A percentile compares a stretch with the other conserved stretches of the same genome.
Conservation (phyloP, 1,140 invertebrate genomes). For the Dendrolimus punctatus region DNA sequence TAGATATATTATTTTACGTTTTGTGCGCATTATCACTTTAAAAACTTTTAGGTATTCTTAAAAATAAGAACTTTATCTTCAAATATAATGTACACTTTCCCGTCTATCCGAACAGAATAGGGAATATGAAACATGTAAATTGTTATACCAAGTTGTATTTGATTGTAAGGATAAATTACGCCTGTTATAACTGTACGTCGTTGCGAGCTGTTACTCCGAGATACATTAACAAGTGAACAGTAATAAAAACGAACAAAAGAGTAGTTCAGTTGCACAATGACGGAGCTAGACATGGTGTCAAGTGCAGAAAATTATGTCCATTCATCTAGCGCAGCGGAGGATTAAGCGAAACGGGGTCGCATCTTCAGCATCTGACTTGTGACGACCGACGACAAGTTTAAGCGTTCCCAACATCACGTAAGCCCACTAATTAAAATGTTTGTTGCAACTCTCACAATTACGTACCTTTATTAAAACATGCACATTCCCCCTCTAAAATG, state of each 20-base stretch:
- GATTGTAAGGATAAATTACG: neutral
- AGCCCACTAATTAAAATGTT: constrained; percentile 31
- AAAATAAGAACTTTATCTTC: no score
- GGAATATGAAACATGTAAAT: no score
- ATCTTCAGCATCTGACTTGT: constrained; percentile 39
- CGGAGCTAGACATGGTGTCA: constrained; percentile 54
- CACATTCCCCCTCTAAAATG: no score
- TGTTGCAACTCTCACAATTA: constrained; percentile 8
- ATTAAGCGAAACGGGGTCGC: constrained; percentile 58
- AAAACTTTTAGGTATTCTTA: no score
- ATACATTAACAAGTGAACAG: constrained; percentile 23
- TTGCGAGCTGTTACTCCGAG: constrained; percentile 3
- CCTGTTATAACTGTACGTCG: neutral
- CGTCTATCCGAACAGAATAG: no score
- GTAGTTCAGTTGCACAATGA: constrained; percentile 48
- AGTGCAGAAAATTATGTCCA: constrained; percentile 68
- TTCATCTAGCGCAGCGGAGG: constrained; percentile 51
- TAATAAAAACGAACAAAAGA: constrained; percentile 54
- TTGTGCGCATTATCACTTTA: no score
- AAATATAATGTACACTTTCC: no score
- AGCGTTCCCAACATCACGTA: constrained; percentile 30
- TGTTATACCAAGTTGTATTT: no score
- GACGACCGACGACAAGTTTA: constrained; percentile 43
- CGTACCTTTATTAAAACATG: no score
- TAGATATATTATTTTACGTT: no score